These are phyloP conservation scores for Strigamia transsilvanica DNA, from an alignment of 2,888 invertebrate species.

Conservation along the genomic window DNA sequence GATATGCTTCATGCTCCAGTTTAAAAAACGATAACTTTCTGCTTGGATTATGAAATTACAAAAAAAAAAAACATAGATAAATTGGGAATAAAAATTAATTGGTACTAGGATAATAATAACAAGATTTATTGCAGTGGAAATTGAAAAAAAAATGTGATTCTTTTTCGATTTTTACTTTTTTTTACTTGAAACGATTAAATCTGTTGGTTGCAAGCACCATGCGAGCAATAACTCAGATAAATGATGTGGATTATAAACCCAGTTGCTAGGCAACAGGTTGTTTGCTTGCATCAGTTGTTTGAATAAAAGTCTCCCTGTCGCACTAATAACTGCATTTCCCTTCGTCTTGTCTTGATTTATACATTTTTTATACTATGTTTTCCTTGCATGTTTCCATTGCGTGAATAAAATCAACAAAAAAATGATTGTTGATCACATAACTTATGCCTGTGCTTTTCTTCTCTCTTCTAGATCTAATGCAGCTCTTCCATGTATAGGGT, in stretches of 20 bases:
- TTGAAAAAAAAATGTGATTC: not conserved
- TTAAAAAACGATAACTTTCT: too few species aligned
- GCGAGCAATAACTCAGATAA: constrained; percentile 36
- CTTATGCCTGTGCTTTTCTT: constrained; percentile 28
- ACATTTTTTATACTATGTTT: not conserved
- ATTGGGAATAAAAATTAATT: not conserved
- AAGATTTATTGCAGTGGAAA: not conserved
- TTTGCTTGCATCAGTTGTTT: constrained; percentile 21
- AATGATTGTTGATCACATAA: not conserved
- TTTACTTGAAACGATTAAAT: not conserved
- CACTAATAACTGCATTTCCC: not conserved
- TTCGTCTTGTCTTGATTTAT: not conserved
- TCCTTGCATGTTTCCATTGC: not conserved
- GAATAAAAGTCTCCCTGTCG: not conserved
- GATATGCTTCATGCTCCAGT: not conserved
- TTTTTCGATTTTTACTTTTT: not conserved
- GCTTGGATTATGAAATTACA: too few species aligned
- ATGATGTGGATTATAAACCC: constrained; percentile 6
- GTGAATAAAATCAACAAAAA: not conserved
- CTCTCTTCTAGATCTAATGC: constrained; percentile 33
- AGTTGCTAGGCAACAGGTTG: constrained; percentile 35
- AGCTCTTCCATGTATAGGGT: constrained; percentile 46
- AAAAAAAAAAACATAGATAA: too few species aligned
- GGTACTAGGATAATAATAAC: not conserved
- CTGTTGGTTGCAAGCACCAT: not conserved